Evolutionary conservation across 2,888 invertebrate genomes (phyloP).

Genomic region (Sericinus montela): DNA sequence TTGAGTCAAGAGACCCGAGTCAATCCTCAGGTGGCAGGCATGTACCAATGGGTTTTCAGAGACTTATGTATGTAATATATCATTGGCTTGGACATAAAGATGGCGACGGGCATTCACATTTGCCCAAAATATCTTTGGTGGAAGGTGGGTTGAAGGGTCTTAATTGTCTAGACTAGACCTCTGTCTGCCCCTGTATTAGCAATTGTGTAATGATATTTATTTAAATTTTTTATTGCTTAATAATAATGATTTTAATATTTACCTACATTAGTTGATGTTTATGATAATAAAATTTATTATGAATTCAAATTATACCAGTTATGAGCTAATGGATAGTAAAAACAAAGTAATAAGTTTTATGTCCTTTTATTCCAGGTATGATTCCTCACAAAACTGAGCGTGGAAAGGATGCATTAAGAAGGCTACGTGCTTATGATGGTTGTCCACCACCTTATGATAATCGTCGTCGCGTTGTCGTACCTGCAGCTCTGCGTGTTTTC

Average conservation of each 20-base stretch:
- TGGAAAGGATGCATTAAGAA: conserved; percentile 94
- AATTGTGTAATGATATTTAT: no score
- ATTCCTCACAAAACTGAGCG: conserved; percentile 98
- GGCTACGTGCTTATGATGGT: conserved; percentile 96
- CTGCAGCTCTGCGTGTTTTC: conserved; percentile 95
- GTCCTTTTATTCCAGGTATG: conserved; percentile 86
- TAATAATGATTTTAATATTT: conserved; percentile 70
- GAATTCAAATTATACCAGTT: conserved; percentile 28
- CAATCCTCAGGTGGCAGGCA: no score
- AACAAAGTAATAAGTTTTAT: background rate
- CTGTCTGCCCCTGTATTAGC: no score
- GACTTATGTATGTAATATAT: no score
- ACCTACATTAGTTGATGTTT: conserved; percentile 88
- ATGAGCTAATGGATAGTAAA: background rate
- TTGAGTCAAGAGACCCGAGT: no score
- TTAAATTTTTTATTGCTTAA: no score
- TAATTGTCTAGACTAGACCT: no score
- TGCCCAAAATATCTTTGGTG: no score
- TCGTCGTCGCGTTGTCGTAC: conserved; percentile 96
- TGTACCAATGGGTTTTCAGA: no score
- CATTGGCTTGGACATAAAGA: no score
- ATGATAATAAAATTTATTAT: conserved; percentile 68
- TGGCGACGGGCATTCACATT: no score
- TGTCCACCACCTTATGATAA: conserved; percentile 98
- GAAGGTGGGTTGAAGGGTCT: no score